Conservation (phyloP, 92 coral and sea anemone genomes). For the Phenganax marumi region DNA sequence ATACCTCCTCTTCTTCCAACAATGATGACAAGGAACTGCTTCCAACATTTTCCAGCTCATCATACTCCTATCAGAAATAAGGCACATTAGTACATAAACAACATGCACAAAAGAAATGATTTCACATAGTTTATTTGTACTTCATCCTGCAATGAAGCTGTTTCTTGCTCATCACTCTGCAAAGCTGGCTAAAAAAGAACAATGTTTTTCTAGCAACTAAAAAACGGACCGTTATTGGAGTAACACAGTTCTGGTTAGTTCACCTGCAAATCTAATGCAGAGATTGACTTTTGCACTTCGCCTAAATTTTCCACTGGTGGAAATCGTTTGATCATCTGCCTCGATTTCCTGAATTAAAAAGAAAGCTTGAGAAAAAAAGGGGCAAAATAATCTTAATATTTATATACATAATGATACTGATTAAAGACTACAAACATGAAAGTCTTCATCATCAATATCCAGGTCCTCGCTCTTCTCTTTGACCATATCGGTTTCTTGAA, state of each 20-base stretch:
- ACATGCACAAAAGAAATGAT: not conserved
- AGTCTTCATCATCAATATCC: conserved; percentile 10
- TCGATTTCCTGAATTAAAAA: conserved; percentile 4
- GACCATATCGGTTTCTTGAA: not conserved
- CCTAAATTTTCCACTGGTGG: not conserved
- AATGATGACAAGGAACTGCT: conserved; percentile 34
- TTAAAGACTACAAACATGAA: conserved; percentile 4
- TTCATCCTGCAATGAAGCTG: too few relatives aligned
- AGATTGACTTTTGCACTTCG: not conserved
- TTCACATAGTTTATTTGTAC: not conserved
- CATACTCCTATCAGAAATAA: conserved; percentile 1
- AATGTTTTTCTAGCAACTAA: too few relatives aligned
- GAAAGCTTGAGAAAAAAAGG: not conserved
- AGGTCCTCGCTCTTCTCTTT: not conserved
- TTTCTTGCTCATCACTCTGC: too few relatives aligned
- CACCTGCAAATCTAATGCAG: not conserved
- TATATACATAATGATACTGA: not conserved
- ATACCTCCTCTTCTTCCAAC: conserved; percentile 22
- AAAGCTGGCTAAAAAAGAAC: too few relatives aligned
- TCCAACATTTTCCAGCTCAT: not conserved
- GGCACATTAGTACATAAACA: not conserved
- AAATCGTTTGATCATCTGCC: not conserved
- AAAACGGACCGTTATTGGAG: not conserved
- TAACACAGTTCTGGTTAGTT: not conserved
- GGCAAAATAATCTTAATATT: not conserved